These are phyloP conservation scores for Callipepla squamata DNA, from an alignment of 2,113 vertebrate species.

Conservation along the genomic window DNA sequence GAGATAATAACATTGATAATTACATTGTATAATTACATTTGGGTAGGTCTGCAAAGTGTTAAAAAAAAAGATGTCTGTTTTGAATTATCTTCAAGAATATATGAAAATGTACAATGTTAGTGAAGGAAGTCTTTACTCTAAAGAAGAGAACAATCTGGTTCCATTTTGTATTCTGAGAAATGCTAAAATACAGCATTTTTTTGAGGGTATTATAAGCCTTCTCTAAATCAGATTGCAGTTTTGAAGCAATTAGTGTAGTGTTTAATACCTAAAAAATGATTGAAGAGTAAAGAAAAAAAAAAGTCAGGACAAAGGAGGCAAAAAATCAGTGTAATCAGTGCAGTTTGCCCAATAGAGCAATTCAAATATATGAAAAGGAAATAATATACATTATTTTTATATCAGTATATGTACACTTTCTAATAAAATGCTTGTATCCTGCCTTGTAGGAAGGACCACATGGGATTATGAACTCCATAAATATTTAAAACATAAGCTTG, in stretches of 20 bases:
- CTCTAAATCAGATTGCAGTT: not conserved
- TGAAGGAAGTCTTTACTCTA: not conserved
- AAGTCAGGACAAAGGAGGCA: not conserved
- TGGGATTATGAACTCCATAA: not conserved
- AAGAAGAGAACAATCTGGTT: not conserved
- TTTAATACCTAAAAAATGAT: not conserved
- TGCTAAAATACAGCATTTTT: not conserved
- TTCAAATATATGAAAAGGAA: not conserved
- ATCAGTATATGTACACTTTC: not conserved
- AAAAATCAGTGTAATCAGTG: not conserved
- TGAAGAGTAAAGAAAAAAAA: not conserved
- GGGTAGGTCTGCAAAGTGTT: not conserved
- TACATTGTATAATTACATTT: not conserved
- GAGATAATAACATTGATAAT: not conserved
- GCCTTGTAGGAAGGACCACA: not conserved
- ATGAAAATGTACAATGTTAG: not conserved
- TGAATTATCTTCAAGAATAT: not conserved
- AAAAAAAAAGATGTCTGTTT: not conserved
- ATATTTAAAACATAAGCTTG: constrained; percentile 28
- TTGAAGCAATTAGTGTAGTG: not conserved
- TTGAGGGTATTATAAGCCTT: not conserved
- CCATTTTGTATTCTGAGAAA: not conserved
- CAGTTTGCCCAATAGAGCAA: not conserved
- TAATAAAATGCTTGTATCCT: not conserved
- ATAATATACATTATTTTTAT: not conserved